Conservation (phyloP, 2,797 vertebrate genomes). For the Hephaestus fuliginosus region DNA sequence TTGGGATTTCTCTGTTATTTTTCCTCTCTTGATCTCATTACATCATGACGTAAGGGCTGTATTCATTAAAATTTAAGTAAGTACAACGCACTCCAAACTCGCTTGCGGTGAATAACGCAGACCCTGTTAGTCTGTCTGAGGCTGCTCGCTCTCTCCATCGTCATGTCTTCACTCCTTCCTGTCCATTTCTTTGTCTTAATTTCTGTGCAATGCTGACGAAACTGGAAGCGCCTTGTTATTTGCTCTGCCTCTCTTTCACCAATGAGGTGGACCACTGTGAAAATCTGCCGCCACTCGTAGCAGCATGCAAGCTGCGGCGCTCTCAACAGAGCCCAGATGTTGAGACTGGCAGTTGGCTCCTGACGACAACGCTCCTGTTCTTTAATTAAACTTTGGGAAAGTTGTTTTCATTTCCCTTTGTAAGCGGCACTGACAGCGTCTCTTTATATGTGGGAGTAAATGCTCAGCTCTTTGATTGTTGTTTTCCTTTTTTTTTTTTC, state of each 20-base stretch:
- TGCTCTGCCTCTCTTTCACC: conserved; percentile 55
- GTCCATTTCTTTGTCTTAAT: conserved; percentile 47
- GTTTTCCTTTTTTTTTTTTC: conserved; percentile 28
- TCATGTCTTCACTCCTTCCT: conserved; percentile 43
- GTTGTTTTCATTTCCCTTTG: conserved; percentile 67
- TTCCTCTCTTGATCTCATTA: conserved; percentile 81
- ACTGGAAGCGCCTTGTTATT: conserved; percentile 51
- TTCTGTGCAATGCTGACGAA: conserved; percentile 37
- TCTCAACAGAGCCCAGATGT: conserved; percentile 78
- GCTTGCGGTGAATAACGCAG: conserved; percentile 78
- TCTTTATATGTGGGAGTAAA: conserved; percentile 50
- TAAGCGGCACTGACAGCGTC: conserved; percentile 31
- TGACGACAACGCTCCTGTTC: conserved; percentile 62
- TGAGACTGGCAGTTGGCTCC: conserved; percentile 71
- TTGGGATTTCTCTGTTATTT: conserved; percentile 63
- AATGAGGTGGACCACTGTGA: conserved; percentile 62
- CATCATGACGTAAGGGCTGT: conserved; percentile 83
- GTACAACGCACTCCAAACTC: conserved; percentile 78
- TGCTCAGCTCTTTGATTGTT: conserved; percentile 47
- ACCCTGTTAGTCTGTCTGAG: conserved; percentile 49
- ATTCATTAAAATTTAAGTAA: conserved; percentile 85
- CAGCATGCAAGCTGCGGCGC: conserved; percentile 58
- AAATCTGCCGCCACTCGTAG: conserved; percentile 61
- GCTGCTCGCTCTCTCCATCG: conserved; percentile 47
- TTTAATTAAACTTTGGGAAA: conserved; percentile 82